These are phyloP conservation scores for Stramonita haemastoma DNA, from an alignment of 2,888 invertebrate genomes.

Conservation along the genomic window DNA sequence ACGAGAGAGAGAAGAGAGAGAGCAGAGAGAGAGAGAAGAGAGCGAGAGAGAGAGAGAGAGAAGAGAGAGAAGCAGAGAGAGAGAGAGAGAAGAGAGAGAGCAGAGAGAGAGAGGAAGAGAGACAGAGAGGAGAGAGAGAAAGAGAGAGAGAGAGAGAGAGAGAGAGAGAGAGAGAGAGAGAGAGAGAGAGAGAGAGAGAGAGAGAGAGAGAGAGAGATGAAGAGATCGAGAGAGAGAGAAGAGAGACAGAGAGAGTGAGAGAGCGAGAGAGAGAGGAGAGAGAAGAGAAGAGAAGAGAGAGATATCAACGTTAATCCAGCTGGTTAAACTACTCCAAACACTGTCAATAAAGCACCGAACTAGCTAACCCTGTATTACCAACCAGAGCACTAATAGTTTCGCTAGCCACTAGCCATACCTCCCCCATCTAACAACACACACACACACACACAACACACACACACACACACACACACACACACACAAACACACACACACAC, in stretches of 20 bases:
- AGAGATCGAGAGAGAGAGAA: not conserved
- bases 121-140: not conserved
- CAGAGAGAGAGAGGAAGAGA: not conserved
- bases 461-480: no score
- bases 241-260: not conserved
- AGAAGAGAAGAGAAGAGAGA: no score
- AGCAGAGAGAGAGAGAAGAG: not conserved
- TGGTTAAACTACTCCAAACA: no score
- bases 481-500: no score
- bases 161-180: conserved; percentile 28
- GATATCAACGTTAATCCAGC: no score
- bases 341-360: no score
- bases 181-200: conserved; percentile 36
- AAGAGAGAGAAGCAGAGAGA: not conserved
- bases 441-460: no score
- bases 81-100: not conserved
- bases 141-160: not conserved
- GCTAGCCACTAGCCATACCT: no score
- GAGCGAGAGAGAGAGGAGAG: not conserved
- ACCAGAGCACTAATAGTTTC: no score
- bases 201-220: not conserved
- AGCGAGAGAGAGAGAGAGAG: not conserved
- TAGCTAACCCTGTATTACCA: no score
- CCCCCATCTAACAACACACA: no score
- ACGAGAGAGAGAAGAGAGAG: not conserved